Evolutionary conservation across 2,797 vertebrate genomes (phyloP), one percentile per base, ranked within the genome.

Genomic region (Perodicticus potto): DNA sequence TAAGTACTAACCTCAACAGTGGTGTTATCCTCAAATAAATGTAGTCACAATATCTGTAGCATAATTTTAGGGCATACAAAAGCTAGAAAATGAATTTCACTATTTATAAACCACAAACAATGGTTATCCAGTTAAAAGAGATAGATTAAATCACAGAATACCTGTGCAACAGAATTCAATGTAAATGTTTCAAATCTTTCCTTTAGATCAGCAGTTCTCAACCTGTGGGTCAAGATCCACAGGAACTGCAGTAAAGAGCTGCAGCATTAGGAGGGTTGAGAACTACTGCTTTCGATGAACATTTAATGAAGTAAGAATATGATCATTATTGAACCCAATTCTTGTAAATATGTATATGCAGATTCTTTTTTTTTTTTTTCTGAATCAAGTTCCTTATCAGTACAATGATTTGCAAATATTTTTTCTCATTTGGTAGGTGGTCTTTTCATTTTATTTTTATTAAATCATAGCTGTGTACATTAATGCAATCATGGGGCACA

Each of bases 71-170:
- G 11, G 17, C 6, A 49, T 27, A 23, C 72, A 80, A 59, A 86
- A 80, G 80, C 37, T 81, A 87, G 63, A 29, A 86, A 77, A 69
- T 14, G 7, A 96, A 87, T 76, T 70, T 92, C 27, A 65, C 43
- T 89, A 89, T 76, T 93, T 93, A 49, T 20, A 78, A 89, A 40
- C 40, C 4, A 77, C 16, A 65, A 78, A 45, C 2, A 34, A 65
- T 16, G 6, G 87, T 3, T 27, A 10, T 78, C 16, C 27, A 78
- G 49, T 67, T 49, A 19, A 32, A 80, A 63, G 14, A 59, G 9
- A 69, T 84, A 11, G 45, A 57, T 43, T 61, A 84, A 59, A 37
- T 61, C 72, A 84, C 9, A 84, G 49, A 73, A 61, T 5, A 86
- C 14, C 16, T 45, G 49, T 4, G 70, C 25, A 89, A 57, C 4